phyloP scores from a whole-genome alignment of 2,113 vertebrate genomes.

The Equus quagga region DNA sequence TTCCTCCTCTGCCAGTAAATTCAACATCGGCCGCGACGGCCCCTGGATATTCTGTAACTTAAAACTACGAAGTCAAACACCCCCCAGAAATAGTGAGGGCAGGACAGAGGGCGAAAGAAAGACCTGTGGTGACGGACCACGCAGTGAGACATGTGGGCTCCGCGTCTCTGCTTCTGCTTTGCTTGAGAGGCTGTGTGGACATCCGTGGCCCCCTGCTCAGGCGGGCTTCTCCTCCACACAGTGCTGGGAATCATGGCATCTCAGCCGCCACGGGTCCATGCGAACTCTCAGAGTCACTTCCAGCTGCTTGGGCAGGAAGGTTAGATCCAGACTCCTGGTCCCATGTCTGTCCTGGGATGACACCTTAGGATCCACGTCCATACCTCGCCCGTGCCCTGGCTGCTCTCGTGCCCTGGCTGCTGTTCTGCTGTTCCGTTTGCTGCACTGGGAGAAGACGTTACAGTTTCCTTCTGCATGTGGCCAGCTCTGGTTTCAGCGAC shows the following conservation, averaged over 20 bases:
- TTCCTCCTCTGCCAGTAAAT: too few relatives aligned
- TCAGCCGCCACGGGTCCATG: neutral
- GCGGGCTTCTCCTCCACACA: too few relatives aligned
- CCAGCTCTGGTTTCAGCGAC: accelerated
- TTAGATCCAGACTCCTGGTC: neutral
- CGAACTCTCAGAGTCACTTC: accelerated
- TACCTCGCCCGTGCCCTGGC: accelerated
- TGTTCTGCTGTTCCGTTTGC: neutral
- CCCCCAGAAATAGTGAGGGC: neutral
- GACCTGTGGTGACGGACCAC: too few relatives aligned
- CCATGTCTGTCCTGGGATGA: neutral
- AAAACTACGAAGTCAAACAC: neutral
- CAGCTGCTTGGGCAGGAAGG: too few relatives aligned
- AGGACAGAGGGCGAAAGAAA: neutral
- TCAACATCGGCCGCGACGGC: too few relatives aligned
- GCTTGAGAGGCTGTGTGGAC: too few relatives aligned
- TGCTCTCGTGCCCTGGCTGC: neutral
- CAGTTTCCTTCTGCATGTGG: neutral
- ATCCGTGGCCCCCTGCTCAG: too few relatives aligned
- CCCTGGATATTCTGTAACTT: neutral
- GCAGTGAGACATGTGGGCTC: too few relatives aligned
- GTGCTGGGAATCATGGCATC: neutral
- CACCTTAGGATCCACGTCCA: accelerated
- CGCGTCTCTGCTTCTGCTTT: too few relatives aligned
- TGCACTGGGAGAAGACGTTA: neutral